Percentiles rank a stretch among this genome's conserved stretches.
Conservation (phyloP, 2,888 invertebrate genomes). For the Terebella lapidaria region DNA sequence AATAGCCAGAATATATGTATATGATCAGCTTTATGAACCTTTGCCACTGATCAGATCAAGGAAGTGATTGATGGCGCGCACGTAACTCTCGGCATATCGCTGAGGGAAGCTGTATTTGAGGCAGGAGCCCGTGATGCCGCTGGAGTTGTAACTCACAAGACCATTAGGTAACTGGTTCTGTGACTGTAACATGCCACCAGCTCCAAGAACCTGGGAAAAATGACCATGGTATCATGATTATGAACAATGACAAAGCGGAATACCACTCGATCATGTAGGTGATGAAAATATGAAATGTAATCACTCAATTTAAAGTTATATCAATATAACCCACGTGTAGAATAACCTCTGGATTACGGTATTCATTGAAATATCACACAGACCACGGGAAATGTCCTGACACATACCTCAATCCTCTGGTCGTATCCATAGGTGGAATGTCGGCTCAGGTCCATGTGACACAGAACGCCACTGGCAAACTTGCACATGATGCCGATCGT, state of each 20-base stretch:
- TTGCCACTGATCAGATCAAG: constrained; percentile 40
- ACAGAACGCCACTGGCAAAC: constrained; percentile 64
- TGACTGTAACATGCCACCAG: constrained; percentile 35
- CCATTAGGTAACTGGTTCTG: constrained; percentile 28
- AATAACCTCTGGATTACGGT: no score
- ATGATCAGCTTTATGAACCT: no score
- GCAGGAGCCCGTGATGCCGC: constrained; percentile 10
- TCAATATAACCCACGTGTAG: no score
- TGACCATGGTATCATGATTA: background rate
- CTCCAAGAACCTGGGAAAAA: constrained; percentile 36
- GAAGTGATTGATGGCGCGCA: constrained; percentile 38
- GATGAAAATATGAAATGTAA: background rate
- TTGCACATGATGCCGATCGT: constrained; percentile 62
- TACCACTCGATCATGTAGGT: background rate
- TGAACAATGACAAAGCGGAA: background rate
- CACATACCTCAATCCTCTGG: constrained; percentile 61
- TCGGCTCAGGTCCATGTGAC: constrained; percentile 63
- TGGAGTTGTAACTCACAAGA: constrained; percentile 1
- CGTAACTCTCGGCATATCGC: constrained; percentile 38
- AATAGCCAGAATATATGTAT: no score
- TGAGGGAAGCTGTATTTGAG: constrained; percentile 23
- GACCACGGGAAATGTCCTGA: background rate
- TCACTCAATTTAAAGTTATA: no score
- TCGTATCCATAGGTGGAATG: constrained; percentile 66
- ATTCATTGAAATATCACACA: no score